phyloP scores from a whole-genome alignment of 2,113 vertebrate species.

The Ornithorhynchus anatinus region DNA sequence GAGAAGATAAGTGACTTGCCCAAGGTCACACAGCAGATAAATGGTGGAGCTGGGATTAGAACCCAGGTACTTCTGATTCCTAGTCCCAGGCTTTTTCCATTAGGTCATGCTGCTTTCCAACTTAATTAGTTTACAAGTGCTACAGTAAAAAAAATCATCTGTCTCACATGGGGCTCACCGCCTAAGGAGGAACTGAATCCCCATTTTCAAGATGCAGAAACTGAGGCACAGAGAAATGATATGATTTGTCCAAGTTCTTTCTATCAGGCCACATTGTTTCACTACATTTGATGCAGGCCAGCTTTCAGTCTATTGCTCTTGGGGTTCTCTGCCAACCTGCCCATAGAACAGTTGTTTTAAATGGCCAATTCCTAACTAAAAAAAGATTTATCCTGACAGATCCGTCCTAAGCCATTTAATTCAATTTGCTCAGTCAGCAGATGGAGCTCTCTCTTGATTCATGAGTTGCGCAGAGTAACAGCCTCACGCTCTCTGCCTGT shows the following conservation, averaged over 20 bases:
- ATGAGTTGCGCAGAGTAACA: not conserved
- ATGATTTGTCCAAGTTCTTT: no score
- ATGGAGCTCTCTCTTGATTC: not conserved
- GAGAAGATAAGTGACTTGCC: no score
- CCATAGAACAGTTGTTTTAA: conserved; percentile 6
- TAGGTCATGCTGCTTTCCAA: no score
- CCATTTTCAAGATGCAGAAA: not conserved
- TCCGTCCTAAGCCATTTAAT: not conserved
- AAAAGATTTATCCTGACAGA: conserved; percentile 28
- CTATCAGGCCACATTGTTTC: not conserved
- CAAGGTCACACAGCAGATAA: no score
- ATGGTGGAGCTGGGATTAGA: no score
- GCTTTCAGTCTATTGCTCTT: not conserved
- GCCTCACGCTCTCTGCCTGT: not conserved
- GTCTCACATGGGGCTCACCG: no score
- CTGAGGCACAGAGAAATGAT: not conserved
- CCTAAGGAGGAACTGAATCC: not conserved
- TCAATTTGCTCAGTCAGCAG: conserved; percentile 39
- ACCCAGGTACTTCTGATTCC: no score
- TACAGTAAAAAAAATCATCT: no score
- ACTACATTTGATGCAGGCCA: no score
- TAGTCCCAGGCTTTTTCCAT: no score
- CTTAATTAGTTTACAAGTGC: no score
- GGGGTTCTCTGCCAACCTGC: not conserved
- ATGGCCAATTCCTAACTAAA: not conserved